A percentile compares a stretch with the other conserved stretches of the same genome.
These are phyloP conservation scores for Spodoptera littoralis DNA, from an alignment of 2,888 invertebrate genomes.

Conservation along the genomic window DNA sequence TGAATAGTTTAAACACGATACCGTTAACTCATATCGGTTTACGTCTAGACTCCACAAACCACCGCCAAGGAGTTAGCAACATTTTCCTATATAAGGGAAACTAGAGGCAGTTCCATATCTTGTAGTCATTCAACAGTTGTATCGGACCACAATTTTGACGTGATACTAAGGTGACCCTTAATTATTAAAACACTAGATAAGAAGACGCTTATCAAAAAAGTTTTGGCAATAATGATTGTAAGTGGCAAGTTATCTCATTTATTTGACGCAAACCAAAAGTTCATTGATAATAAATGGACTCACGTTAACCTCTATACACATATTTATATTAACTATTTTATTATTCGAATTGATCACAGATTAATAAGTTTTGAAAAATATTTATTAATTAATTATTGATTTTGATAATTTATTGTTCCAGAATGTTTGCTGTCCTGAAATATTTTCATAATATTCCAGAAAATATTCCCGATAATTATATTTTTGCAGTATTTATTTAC, in stretches of 20 bases:
- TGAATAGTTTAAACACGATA: constrained; percentile 70
- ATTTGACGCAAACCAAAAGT: constrained; percentile 71
- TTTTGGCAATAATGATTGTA: constrained; percentile 58
- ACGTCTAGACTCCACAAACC: constrained; percentile 56
- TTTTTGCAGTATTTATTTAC: neutral
- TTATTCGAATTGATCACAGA: neutral
- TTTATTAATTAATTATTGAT: no score
- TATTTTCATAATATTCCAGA: neutral
- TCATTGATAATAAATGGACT: constrained; percentile 62
- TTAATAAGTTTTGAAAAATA: no score
- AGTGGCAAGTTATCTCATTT: constrained; percentile 57
- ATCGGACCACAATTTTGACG: constrained; percentile 13
- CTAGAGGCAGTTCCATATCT: constrained; percentile 1
- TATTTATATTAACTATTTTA: neutral
- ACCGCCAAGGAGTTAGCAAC: constrained; percentile 58
- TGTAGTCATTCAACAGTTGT: constrained; percentile 16
- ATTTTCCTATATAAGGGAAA: constrained; percentile 57
- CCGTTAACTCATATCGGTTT: constrained; percentile 66
- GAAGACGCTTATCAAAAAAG: constrained; percentile 54
- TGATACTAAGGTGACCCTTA: constrained; percentile 51
- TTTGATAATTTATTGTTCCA: no score
- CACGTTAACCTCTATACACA: constrained; percentile 38
- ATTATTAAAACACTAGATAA: constrained; percentile 58
- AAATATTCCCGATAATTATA: neutral
- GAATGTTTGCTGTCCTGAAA: no score